Base-by-base conservation (phyloP, 2,113 vertebrate species). In the Callionymus lyra region DNA sequence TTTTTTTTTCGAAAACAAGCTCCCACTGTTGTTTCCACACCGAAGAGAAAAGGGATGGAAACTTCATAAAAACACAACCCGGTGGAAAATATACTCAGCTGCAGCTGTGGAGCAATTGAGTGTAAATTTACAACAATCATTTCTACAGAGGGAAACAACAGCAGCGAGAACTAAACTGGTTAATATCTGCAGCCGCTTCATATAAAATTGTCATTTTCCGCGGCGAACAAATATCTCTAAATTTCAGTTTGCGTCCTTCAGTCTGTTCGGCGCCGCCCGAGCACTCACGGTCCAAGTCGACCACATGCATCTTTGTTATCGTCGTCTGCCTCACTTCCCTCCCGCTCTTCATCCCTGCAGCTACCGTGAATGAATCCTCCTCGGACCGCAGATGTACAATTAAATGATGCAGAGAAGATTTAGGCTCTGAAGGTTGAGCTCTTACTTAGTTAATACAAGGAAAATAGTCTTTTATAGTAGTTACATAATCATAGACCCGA, bases 301-400 rank as follows among this genome's bases (percentile, higher is more conserved):
- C 38, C 47, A 10, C 46, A 48, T 67, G 31, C n/a, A 45, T 72
- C 42, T 61, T 41, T 34, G 50, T 62, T 37, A 65, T 10, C 41
- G 40, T 13, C 34, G 36, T 42, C 38, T 60, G 13, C 39, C 6
- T 19, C 38, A 8, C 14, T 43, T 27, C 8, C 21, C 12, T 47
- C 10, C 11, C 2, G 1, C 2, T 19, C 15, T 46, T 33, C 12
- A 31, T 0, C 32, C 1, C 38, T 41, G 21, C 21, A 27, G 21
- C 21, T 27, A 27, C 21, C 4, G 21, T 27, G 21, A 27, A 27
- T 27, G 21, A 27, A 27, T 27, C 21, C 8, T 5, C 21, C 8
- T 4, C 21, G 4, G 21, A 27, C 21, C 21, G 8, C 21, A 27
- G 21, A 27, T 27, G 8, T 27, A 4, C 4, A 27, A 27, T 27